Conservation (phyloP, 2,797 vertebrate species). For the Podarcis siculus region DNA sequence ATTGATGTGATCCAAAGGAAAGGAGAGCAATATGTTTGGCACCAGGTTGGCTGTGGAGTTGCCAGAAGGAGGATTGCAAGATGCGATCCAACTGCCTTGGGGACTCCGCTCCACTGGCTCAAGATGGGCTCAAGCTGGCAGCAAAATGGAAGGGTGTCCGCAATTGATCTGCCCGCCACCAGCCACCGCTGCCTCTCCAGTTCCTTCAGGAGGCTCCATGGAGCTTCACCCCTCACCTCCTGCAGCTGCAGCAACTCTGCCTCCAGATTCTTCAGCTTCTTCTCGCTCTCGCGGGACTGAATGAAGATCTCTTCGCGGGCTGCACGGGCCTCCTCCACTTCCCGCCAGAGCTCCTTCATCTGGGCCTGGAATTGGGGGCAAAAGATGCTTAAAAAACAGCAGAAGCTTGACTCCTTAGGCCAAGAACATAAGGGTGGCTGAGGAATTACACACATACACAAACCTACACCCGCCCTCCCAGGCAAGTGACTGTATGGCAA, state of each 20-base stretch:
- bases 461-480: background rate
- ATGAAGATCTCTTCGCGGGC: constrained; percentile 85
- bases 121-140: background rate
- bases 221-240: constrained; percentile 75
- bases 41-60: too few species aligned
- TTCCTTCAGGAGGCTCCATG: too few species aligned
- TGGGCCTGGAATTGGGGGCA: constrained; percentile 77
- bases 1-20: too few species aligned
- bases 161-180: too few species aligned
- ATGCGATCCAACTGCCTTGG: too few species aligned
- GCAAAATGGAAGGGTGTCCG: background rate
- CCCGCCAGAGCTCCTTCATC: constrained; percentile 89
- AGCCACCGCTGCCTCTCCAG: background rate
- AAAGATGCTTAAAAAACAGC: background rate
- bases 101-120: too few species aligned
- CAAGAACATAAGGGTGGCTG: background rate
- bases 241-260: constrained; percentile 88
- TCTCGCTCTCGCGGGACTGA: constrained; percentile 87
- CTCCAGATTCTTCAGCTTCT: constrained; percentile 89
- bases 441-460: too few species aligned
- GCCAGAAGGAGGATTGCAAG: too few species aligned
- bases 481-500: background rate
- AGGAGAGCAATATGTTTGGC: too few species aligned
- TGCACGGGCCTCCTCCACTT: constrained; percentile 86
- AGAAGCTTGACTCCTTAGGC: too few species aligned